Percentiles rank a stretch among this genome's conserved stretches.
Evolutionary conservation across 1,140 invertebrate genomes (phyloP).

Genomic region (Yoshiicerus persimilis): DNA sequence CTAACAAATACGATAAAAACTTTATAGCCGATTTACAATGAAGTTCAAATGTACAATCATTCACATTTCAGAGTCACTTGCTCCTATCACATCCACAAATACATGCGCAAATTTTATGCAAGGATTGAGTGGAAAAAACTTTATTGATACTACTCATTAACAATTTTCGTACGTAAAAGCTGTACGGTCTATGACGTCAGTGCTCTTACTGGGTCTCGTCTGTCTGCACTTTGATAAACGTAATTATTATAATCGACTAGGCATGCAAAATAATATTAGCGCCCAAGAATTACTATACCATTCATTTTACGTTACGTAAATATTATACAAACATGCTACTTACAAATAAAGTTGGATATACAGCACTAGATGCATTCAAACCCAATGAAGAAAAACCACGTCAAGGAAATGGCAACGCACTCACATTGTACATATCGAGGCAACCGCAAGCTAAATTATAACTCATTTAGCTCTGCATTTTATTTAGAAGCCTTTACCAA

Average conservation of each 20-base stretch:
- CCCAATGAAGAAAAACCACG: not conserved
- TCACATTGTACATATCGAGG: not conserved
- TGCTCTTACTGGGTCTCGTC: not conserved
- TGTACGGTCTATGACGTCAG: not conserved
- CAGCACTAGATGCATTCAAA: not conserved
- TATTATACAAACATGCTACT: not conserved
- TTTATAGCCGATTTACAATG: not conserved
- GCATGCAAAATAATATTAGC: not conserved
- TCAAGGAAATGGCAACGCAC: not conserved
- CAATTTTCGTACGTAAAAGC: not conserved
- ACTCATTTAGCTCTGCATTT: no score
- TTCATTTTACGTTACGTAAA: not conserved
- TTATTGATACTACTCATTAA: not conserved
- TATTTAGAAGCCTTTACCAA: no score
- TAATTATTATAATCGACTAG: not conserved
- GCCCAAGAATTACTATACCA: not conserved
- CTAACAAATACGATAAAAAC: not conserved
- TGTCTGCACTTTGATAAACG: not conserved
- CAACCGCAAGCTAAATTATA: no score
- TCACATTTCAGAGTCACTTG: not conserved
- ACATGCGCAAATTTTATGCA: not conserved
- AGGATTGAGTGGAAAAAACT: not conserved
- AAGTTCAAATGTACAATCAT: not conserved
- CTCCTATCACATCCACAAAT: not conserved
- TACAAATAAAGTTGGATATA: not conserved